Evolutionary conservation across 2,888 invertebrate species (phyloP).

Genomic region (Hirtodrosophila trivittata): DNA sequence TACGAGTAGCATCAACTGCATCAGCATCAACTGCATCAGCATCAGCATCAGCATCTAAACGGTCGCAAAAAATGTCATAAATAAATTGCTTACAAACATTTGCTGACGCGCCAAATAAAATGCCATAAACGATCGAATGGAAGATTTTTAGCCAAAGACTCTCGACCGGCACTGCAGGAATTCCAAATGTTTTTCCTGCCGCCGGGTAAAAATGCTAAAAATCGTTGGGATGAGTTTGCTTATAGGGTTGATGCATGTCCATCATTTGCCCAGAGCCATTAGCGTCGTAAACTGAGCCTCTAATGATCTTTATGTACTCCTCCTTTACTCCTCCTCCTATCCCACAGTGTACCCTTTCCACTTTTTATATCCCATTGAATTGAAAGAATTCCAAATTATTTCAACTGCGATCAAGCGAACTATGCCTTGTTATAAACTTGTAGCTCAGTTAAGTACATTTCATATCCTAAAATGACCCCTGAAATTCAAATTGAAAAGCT

Average conservation of each 20-base stretch:
- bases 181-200: constrained; percentile 76
- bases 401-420: no score
- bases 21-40: constrained; percentile 22
- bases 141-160: constrained; percentile 70
- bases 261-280: constrained; percentile 63
- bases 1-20: constrained; percentile 12
- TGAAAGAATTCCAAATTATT: no score
- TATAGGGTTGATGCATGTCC: constrained; percentile 70
- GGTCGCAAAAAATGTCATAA: constrained; percentile 75
- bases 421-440: no score
- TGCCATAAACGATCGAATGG: constrained; percentile 82
- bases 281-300: constrained; percentile 42
- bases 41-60: constrained; percentile 44
- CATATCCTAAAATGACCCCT: no score
- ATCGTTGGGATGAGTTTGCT: constrained; percentile 77
- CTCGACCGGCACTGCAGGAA: constrained; percentile 60
- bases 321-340: not conserved
- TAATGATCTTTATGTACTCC: constrained; percentile 44
- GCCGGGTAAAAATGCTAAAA: constrained; percentile 81
- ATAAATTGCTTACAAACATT: constrained; percentile 79
- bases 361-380: no score
- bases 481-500: no score
- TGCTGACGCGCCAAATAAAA: constrained; percentile 82
- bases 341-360: no score
- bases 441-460: no score